Evolutionary conservation across 2,797 vertebrate genomes (phyloP), one percentile per base, ranked within the genome.

Genomic region (Urocyon cinereoargenteus): DNA sequence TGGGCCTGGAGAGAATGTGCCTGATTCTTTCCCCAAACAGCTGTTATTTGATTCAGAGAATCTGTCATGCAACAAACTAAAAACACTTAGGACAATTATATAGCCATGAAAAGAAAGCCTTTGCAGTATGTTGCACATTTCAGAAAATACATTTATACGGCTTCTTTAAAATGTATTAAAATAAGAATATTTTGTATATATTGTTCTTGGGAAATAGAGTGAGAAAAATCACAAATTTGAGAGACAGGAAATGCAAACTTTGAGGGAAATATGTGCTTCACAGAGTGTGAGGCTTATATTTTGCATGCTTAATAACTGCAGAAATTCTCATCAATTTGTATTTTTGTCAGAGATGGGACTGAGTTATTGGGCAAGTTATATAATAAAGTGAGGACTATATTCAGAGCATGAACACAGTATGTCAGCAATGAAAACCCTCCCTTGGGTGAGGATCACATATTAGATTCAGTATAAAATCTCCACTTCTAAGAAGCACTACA

Each of bases 41-140:
- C 51, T 92, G 95, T 81, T 96, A 68, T 79, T 59, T 95, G 61
- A 97, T 95, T 82, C 62, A 78, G 64, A 84, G 98, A 97, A 90
- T 5, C 4, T 88, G 73, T 53, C 45, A 92, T 91, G 82, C 12
- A 61, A 97, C 97, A 96, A n/a, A 91, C 91, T 98, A 97, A 97
- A 85, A 98, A 66, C 94, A 59, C 26, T 97, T 92, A 75, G 83
- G 16, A 86, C 49, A 96, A 86, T 97, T 97, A 97, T 62, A 53
- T 45, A 96, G 10, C 94, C 94, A 97, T n/a, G 68, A 96, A 97
- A 98, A 97, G 61, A 98, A 97, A 97, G 89, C 34, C 77, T 88
- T 86, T 94, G 34, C 24, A 96, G 59, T 66, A 96, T 75, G 75
- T 21, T 90, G 75, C 73, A 34, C 3, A 97, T 97, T 98, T 98